phyloP scores from a whole-genome alignment of 64 coral and sea anemone species.

The Pocillopora damicornis region DNA sequence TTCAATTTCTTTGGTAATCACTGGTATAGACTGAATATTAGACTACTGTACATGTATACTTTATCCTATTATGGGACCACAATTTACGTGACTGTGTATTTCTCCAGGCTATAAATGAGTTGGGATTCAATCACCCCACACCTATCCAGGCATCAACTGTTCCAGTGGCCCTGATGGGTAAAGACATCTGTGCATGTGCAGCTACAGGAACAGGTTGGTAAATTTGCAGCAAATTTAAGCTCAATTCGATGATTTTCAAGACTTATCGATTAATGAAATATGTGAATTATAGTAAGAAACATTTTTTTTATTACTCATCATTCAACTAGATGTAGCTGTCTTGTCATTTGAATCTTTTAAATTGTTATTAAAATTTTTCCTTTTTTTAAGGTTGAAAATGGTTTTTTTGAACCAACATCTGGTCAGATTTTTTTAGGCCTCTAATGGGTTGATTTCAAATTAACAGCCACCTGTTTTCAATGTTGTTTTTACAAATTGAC shows the following conservation, averaged over 20 bases:
- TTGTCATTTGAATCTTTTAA: too few species aligned
- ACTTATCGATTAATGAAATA: too few species aligned
- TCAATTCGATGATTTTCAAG: too few species aligned
- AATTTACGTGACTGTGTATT: background rate
- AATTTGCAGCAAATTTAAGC: background rate
- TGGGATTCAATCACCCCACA: slow-evolving; percentile 84
- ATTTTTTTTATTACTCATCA: too few species aligned
- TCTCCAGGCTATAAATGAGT: slow-evolving; percentile 80
- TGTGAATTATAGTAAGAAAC: too few species aligned
- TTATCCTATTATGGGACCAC: background rate
- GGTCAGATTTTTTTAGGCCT: too few species aligned
- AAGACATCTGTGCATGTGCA: slow-evolving; percentile 97
- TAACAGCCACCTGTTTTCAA: too few species aligned
- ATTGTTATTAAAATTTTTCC: background rate
- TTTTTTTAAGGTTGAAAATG: background rate
- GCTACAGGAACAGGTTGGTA: slow-evolving; percentile 91
- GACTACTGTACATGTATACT: background rate
- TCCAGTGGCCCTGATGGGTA: slow-evolving; percentile 90
- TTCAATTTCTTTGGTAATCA: too few species aligned
- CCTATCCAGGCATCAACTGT: slow-evolving; percentile 89
- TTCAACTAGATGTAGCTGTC: too few species aligned
- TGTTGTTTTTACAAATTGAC: background rate
- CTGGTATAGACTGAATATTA: too few species aligned
- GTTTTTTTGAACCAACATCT: too few species aligned
- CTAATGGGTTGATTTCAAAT: too few species aligned